Evolutionary conservation across 2,888 invertebrate species (phyloP).

Genomic region (Tetramorium bicarinatum): DNA sequence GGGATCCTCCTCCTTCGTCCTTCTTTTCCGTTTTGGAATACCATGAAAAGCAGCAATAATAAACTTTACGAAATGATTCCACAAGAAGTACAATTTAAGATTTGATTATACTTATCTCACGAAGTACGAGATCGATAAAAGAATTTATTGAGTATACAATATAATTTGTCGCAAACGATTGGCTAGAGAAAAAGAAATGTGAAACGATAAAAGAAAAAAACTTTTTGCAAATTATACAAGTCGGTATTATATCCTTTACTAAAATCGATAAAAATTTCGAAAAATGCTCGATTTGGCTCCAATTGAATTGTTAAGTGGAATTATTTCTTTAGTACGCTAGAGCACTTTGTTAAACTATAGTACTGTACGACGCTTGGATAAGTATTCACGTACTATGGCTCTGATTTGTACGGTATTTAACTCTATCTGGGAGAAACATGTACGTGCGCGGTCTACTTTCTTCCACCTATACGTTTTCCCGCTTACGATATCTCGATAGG

Average conservation of each 20-base stretch:
- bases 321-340: not conserved
- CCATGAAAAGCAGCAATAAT: slow-evolving; percentile 59
- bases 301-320: slow-evolving; percentile 11
- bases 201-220: not conserved
- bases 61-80: slow-evolving; percentile 19
- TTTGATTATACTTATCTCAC: not conserved
- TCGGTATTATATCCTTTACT: not conserved
- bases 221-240: not conserved
- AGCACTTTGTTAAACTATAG: slow-evolving; percentile 16
- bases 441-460: slow-evolving; percentile 6
- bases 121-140: slow-evolving; percentile 7
- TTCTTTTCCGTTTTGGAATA: slow-evolving; percentile 45
- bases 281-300: not conserved
- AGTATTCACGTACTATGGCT: slow-evolving; percentile 20
- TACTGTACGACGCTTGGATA: slow-evolving; percentile 11
- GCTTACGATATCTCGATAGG: slow-evolving; percentile 61
- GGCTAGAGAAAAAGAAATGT: not conserved
- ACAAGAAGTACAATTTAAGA: slow-evolving; percentile 21
- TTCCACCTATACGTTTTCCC: slow-evolving; percentile 14
- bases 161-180: not conserved
- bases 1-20: slow-evolving; percentile 71
- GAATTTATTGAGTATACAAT: not conserved
- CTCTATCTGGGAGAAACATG: slow-evolving; percentile 32
- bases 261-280: not conserved
- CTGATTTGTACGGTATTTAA: slow-evolving; percentile 35